phyloP scores from a whole-genome alignment of 2,888 invertebrate species.

The Drosophila paramelanica region DNA sequence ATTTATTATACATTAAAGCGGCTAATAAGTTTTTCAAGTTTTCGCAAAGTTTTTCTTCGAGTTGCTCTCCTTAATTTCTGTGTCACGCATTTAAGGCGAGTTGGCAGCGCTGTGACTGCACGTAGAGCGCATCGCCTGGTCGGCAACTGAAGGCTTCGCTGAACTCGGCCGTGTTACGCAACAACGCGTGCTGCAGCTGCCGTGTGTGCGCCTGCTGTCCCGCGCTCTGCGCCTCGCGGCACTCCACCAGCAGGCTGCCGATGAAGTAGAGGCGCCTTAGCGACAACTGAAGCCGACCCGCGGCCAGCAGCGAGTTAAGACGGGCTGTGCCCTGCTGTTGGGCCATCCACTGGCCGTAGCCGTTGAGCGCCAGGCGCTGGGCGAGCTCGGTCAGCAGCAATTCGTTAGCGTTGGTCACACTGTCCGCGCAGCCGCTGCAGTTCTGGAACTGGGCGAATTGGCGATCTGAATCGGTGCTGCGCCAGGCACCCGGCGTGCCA shows the following conservation, averaged over 20 bases:
- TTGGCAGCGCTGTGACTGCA: constrained; percentile 53
- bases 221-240: constrained; percentile 44
- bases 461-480: constrained; percentile 83
- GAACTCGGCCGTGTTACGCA: constrained; percentile 79
- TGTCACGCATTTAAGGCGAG: constrained; percentile 13
- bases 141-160: constrained; percentile 79
- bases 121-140: constrained; percentile 64
- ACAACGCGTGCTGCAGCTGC: constrained; percentile 69
- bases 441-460: constrained; percentile 70
- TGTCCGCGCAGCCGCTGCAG: constrained; percentile 58
- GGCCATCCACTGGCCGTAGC: constrained; percentile 72
- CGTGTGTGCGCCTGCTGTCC: constrained; percentile 58
- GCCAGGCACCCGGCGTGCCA: constrained; percentile 81
- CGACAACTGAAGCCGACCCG: constrained; percentile 64
- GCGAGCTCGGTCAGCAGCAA: constrained; percentile 75
- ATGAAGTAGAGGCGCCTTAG: constrained; percentile 78
- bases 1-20: constrained; percentile 49
- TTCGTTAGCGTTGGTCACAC: constrained; percentile 65
- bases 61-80: background rate
- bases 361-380: constrained; percentile 65
- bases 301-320: constrained; percentile 58
- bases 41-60: constrained; percentile 5
- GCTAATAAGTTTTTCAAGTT: constrained; percentile 14
- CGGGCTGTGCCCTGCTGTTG: constrained; percentile 56
- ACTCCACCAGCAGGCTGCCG: constrained; percentile 75